Base-by-base conservation (phyloP, 2,888 invertebrate genomes). In the Torymus auratus region DNA sequence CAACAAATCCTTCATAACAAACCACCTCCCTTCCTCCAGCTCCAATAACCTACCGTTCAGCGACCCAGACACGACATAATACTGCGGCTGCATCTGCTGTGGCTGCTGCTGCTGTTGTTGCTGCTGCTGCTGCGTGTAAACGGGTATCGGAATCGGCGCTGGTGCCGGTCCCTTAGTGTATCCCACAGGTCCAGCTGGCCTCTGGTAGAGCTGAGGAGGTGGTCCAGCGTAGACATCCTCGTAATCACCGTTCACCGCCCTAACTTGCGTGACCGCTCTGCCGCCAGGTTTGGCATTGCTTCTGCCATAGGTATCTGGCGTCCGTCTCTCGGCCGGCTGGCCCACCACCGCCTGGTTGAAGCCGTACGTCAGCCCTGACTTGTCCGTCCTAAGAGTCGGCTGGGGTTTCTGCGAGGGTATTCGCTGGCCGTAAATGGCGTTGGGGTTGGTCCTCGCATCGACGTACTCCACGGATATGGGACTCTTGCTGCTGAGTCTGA, bases 291-390 rank as follows among this genome's bases (percentile, higher is more conserved):
- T 91, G 12, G 91, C 88, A 84, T 91, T 89, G 56, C 87, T 89
- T 13, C 87, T 86, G 0, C 96, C 96, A 87, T 96, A 96, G 13
- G 96, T 95, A 87, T 96, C 96, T 0, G 96, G 96, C 0, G 96
- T 96, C 84, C 96, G 92, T 84, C 96, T 93, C 88, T 96, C 96
- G 28, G 92, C 87, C 52, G 85, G 84, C 76, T 86, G 86, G 12
- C 84, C 84, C 12, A 12, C 69, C 7, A 58, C 62, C 2, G 65
- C 68, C 52, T 88, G 89, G 84, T 77, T 90, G 88, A 86, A 92
- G 83, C 89, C 91, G 87, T 85, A 91, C 86, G 86, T 91, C 82
- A 88, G 81, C 50, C 89, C 91, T 65, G 88, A 89, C 73, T 90
- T 91, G 72, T 90, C 89, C 10, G 87, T 88, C 65, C 90, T 85